Percentiles rank a stretch among this genome's conserved stretches.
These are phyloP conservation scores for Serilophus lunatus DNA, from an alignment of 2,113 vertebrate genomes.

Conservation along the genomic window DNA sequence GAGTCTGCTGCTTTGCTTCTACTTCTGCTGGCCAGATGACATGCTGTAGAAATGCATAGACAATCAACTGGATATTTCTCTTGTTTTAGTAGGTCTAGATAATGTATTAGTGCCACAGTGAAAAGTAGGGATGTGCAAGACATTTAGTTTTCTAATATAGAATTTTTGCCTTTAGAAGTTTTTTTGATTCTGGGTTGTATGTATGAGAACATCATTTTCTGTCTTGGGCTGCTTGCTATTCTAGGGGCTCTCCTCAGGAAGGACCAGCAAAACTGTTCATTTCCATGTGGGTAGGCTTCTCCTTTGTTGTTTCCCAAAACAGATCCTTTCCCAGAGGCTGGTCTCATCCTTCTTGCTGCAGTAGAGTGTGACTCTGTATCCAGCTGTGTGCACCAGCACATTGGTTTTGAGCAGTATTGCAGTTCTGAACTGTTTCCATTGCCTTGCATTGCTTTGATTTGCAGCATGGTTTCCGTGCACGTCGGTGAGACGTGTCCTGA, in stretches of 20 bases:
- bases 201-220: background rate
- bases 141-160: background rate
- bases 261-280: background rate
- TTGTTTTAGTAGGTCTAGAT: background rate
- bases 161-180: background rate
- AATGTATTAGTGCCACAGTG: background rate
- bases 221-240: background rate
- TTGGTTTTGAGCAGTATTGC: accelerated
- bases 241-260: background rate
- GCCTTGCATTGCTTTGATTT: background rate
- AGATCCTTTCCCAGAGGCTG: background rate
- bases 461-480: accelerated
- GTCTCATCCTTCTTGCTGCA: background rate
- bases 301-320: background rate
- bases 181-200: background rate
- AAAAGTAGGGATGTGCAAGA: background rate
- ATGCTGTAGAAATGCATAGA: background rate
- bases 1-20: background rate
- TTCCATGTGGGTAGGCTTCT: background rate
- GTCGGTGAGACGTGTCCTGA: background rate
- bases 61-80: background rate
- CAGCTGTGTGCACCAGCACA: background rate
- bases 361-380: background rate
- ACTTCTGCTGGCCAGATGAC: background rate
- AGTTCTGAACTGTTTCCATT: background rate